Evolutionary conservation across 2,888 invertebrate species (phyloP).

Genomic region (Dasypogon diadema): DNA sequence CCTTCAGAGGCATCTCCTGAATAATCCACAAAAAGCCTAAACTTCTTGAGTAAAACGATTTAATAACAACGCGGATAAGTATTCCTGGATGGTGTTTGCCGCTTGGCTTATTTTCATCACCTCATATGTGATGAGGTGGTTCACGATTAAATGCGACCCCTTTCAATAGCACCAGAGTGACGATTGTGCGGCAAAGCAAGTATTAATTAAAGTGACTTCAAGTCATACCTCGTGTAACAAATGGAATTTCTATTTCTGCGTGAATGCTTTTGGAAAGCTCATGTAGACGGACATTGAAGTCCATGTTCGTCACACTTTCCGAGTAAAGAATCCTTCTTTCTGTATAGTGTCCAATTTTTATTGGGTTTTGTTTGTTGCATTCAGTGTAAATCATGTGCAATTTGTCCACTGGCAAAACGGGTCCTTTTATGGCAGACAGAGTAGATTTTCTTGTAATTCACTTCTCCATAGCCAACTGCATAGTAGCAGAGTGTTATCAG

Average conservation of each 20-base stretch:
- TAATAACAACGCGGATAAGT: conserved; percentile 31
- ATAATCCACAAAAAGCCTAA: conserved; percentile 49
- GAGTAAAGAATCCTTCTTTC: not conserved
- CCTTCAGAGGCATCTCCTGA: not conserved
- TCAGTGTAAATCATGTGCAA: conserved; percentile 38
- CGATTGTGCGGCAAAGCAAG: not conserved
- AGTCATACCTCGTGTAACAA: not conserved
- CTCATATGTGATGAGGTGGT: conserved; percentile 9
- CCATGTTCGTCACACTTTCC: not conserved
- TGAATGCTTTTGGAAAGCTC: conserved; percentile 21
- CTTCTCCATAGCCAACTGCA: conserved; percentile 42
- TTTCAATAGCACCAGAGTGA: not conserved
- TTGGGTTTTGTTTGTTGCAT: conserved; percentile 26
- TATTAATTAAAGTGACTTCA: conserved; percentile 29
- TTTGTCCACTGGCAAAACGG: conserved; percentile 24
- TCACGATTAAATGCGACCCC: conserved; percentile 1
- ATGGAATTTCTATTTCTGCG: conserved; percentile 35
- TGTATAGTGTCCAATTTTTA: conserved; percentile 23
- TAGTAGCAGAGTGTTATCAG: not conserved
- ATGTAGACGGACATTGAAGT: conserved; percentile 4
- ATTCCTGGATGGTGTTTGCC: conserved; percentile 1
- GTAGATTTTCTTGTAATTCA: conserved; percentile 49
- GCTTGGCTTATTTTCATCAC: conserved; percentile 13
- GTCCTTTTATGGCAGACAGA: conserved; percentile 35
- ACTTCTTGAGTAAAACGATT: conserved; percentile 46